Conservation (phyloP, 2,888 invertebrate genomes). For the Pomacea canaliculata region DNA sequence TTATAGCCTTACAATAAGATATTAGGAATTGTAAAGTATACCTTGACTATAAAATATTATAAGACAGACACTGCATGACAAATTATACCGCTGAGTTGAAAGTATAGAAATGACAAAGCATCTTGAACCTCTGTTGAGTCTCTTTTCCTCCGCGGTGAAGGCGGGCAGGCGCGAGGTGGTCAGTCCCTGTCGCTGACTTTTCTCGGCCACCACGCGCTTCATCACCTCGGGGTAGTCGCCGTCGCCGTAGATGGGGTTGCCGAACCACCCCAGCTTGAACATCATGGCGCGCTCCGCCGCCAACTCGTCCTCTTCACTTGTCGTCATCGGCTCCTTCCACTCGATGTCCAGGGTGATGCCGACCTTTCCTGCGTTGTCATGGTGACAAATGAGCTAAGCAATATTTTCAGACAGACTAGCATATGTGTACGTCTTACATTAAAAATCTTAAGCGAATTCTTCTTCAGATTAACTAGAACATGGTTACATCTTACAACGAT, state of each 20-base stretch:
- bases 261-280: conserved; percentile 66
- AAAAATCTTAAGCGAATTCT: too few relatives aligned
- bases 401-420: too few relatives aligned
- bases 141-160: conserved; percentile 61
- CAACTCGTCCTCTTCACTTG: conserved; percentile 41
- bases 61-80: too few relatives aligned
- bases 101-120: neutral
- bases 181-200: conserved; percentile 51
- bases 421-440: too few relatives aligned
- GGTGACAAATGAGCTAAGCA: too few relatives aligned
- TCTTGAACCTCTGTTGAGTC: conserved; percentile 48
- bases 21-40: too few relatives aligned
- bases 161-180: conserved; percentile 53
- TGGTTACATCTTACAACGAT: too few relatives aligned
- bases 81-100: too few relatives aligned
- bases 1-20: too few relatives aligned
- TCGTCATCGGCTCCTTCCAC: conserved; percentile 55
- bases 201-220: conserved; percentile 48
- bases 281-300: conserved; percentile 57
- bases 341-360: conserved; percentile 59
- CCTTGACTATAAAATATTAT: too few relatives aligned
- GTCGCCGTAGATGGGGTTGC: conserved; percentile 60
- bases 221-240: conserved; percentile 73
- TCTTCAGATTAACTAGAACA: too few relatives aligned
- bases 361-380: conserved; percentile 40